Conservation (phyloP, 1,140 invertebrate species). For the Amphibalanus amphitrite region DNA sequence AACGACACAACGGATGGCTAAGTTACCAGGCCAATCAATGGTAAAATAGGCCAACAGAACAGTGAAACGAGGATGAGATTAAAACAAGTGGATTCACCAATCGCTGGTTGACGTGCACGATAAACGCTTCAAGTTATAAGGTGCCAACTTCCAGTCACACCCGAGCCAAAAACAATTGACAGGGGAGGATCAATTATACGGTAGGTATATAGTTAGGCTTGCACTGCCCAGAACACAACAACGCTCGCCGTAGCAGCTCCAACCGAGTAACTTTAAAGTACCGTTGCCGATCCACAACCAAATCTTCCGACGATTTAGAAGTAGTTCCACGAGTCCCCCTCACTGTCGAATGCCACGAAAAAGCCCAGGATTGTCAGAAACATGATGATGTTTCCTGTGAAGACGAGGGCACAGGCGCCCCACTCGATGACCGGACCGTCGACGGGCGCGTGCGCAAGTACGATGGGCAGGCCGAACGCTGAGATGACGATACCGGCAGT, state of each 20-base stretch:
- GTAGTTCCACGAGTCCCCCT: slow-evolving; percentile 21
- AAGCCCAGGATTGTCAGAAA: slow-evolving; percentile 84
- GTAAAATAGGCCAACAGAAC: too few relatives aligned
- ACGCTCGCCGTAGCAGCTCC: too few relatives aligned
- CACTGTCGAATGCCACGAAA: slow-evolving; percentile 60
- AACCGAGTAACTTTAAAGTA: too few relatives aligned
- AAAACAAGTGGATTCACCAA: too few relatives aligned
- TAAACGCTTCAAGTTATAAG: too few relatives aligned
- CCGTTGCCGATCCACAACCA: neutral
- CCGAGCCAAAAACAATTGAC: neutral
- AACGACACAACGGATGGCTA: too few relatives aligned
- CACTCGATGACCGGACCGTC: slow-evolving; percentile 42
- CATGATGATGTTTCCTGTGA: slow-evolving; percentile 77
- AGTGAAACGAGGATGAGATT: too few relatives aligned
- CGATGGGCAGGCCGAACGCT: slow-evolving; percentile 84
- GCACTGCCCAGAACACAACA: neutral
- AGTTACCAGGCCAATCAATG: too few relatives aligned
- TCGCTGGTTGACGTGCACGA: too few relatives aligned
- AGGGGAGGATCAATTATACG: neutral
- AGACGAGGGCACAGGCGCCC: slow-evolving; percentile 68
- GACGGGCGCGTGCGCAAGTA: slow-evolving; percentile 55
- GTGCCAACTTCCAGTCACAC: too few relatives aligned
- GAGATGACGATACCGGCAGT: slow-evolving; percentile 68
- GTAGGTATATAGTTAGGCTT: neutral
- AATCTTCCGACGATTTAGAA: neutral